A percentile compares a stretch with the other conserved stretches of the same genome.
These are phyloP conservation scores for Leucoraja erinaceus DNA, from an alignment of 2,113 vertebrate species.

Conservation along the genomic window DNA sequence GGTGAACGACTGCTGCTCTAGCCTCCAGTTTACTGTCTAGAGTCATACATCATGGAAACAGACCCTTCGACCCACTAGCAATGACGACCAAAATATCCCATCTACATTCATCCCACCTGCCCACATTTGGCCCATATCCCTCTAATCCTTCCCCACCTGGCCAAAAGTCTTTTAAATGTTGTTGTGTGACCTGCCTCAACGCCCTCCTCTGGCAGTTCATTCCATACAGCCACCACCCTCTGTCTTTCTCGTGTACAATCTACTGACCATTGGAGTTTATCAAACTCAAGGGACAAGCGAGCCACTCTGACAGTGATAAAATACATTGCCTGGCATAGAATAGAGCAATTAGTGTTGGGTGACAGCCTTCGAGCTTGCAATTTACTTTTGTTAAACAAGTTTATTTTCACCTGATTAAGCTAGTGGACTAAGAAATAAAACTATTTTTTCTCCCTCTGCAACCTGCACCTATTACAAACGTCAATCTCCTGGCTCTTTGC, in stretches of 20 bases:
- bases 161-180: too few species aligned
- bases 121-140: too few species aligned
- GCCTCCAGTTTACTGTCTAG: too few species aligned
- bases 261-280: not conserved
- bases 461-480: not conserved
- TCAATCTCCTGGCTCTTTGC: not conserved
- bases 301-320: not conserved
- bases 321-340: not conserved
- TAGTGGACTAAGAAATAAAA: not conserved
- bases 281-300: not conserved
- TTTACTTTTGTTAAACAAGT: conserved; percentile 15
- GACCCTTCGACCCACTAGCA: too few species aligned
- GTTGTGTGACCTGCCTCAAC: too few species aligned
- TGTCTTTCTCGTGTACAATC: not conserved
- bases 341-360: not conserved
- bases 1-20: too few species aligned
- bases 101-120: too few species aligned
- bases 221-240: too few species aligned
- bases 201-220: too few species aligned
- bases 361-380: not conserved
- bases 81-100: too few species aligned
- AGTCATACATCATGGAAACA: too few species aligned
- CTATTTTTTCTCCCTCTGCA: not conserved
- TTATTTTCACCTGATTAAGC: conserved; percentile 1
- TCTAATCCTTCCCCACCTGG: too few species aligned